A percentile compares a stretch with the other conserved stretches of the same genome.
Conservation (phyloP, 2,113 vertebrate genomes). For the Grantiella picta region DNA sequence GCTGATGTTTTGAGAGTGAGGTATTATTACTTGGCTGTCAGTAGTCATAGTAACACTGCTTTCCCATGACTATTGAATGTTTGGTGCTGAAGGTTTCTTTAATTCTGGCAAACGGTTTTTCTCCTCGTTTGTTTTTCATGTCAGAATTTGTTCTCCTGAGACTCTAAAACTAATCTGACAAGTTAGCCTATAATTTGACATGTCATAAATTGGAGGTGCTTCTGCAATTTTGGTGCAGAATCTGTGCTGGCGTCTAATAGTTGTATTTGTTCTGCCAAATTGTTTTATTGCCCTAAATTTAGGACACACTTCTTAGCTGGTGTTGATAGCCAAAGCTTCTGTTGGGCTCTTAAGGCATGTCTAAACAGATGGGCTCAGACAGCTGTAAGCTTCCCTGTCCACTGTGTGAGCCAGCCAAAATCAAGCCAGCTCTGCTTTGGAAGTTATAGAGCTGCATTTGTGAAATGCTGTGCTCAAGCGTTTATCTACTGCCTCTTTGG, state of each 20-base stretch:
- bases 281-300: slow-evolving; percentile 17
- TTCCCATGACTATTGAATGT: not conserved
- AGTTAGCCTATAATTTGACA: slow-evolving; percentile 10
- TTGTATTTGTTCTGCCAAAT: slow-evolving; percentile 23
- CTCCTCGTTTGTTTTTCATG: slow-evolving; percentile 2
- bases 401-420: not conserved
- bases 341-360: not conserved
- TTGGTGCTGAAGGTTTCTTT: not conserved
- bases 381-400: not conserved
- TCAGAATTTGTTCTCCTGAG: not conserved
- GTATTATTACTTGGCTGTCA: not conserved
- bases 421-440: not conserved
- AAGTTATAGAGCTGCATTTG: not conserved
- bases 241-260: not conserved
- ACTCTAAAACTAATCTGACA: slow-evolving; percentile 19
- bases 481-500: not conserved
- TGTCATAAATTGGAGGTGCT: not conserved
- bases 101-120: slow-evolving; percentile 9
- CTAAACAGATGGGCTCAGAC: not conserved
- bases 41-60: slow-evolving; percentile 31
- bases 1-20: not conserved
- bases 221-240: not conserved
- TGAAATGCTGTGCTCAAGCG: not conserved
- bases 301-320: not conserved
- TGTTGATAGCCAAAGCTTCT: not conserved